Evolutionary conservation across 2,113 vertebrate species (phyloP).

Genomic region (Mesitornis unicolor): DNA sequence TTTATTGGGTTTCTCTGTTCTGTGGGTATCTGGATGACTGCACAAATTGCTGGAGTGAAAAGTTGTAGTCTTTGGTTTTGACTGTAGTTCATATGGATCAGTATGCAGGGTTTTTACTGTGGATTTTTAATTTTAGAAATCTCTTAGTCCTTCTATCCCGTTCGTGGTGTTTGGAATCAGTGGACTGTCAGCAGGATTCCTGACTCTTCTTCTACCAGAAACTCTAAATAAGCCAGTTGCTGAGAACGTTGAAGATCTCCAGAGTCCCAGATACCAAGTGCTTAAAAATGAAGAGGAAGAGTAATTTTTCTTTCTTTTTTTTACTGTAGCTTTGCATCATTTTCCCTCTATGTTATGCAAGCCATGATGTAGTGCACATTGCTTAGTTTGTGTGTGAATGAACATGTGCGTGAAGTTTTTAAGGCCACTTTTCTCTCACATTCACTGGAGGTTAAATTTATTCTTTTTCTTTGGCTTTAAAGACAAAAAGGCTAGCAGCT

Average conservation of each 20-base stretch:
- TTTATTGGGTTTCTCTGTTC: not conserved
- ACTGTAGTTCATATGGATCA: not conserved
- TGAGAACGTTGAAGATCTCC: constrained; percentile 80
- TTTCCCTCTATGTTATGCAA: not conserved
- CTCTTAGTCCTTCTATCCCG: constrained; percentile 77
- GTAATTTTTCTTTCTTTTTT: not conserved
- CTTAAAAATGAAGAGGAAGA: constrained; percentile 73
- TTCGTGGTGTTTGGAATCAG: constrained; percentile 84
- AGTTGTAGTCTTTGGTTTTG: not conserved
- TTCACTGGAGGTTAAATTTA: not conserved
- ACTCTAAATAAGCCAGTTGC: constrained; percentile 79
- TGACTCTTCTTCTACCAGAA: constrained; percentile 84
- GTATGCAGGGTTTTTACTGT: not conserved
- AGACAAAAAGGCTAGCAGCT: not conserved
- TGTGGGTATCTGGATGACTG: not conserved
- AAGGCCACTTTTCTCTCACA: not conserved
- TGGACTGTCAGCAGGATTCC: constrained; percentile 78
- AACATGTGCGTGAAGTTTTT: not conserved
- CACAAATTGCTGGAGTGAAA: not conserved
- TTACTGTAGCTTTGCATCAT: not conserved
- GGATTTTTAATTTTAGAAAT: constrained; percentile 67
- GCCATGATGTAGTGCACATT: not conserved
- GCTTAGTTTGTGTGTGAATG: not conserved
- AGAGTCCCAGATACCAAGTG: constrained; percentile 52
- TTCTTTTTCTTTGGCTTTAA: not conserved